Base-by-base conservation (phyloP, 2,113 vertebrate genomes). In the Channa argus region DNA sequence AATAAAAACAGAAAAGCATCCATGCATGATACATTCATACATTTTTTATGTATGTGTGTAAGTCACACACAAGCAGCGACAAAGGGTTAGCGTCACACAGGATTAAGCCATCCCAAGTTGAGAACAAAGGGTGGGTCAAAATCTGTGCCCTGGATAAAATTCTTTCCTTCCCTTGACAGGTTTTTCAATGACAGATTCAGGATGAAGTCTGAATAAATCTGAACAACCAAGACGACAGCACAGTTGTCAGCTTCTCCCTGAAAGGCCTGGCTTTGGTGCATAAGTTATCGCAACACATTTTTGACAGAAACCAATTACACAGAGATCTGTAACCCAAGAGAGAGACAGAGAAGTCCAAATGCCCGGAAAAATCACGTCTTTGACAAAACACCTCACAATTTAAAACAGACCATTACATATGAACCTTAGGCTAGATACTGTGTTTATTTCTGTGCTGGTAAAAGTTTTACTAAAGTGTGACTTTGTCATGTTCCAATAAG, bases 301-400 rank as follows among this genome's bases (percentile, higher is more conserved):
- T 65, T 52, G 11, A 53, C 6, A 3, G 69, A 7, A 47, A 54
- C 34, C 64, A 55, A 5, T 74, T 53, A 82, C 80, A 87, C 71
- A 88, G 6, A 90, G 89, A 91, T 89, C 93, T 92, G 88, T 92
- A 94, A 92, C 90, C 91, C 91, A 79, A 72, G 52, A 88, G 62
- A 85, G 56, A 81, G 73, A 36, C 60, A 84, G 76, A 86, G 71
- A 63, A 63, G 70, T 59, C 63, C 80, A 65, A 34, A 13, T 10
- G 38, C 54, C 81, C 82, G 64, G 62, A 55, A 53, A 59, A 68
- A 49, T 58, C 3, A 50, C 8, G 10, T 6, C 14, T 59, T 56
- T 53, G 38, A 74, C 33, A 33, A 63, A 84, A 52, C 9, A 71
- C 41, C 47, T 41, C n/a, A 52, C 71, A 82, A 79, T 84, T 80